Evolutionary conservation across 2,797 vertebrate species (phyloP).

Genomic region (Enteromius trimaculatus): DNA sequence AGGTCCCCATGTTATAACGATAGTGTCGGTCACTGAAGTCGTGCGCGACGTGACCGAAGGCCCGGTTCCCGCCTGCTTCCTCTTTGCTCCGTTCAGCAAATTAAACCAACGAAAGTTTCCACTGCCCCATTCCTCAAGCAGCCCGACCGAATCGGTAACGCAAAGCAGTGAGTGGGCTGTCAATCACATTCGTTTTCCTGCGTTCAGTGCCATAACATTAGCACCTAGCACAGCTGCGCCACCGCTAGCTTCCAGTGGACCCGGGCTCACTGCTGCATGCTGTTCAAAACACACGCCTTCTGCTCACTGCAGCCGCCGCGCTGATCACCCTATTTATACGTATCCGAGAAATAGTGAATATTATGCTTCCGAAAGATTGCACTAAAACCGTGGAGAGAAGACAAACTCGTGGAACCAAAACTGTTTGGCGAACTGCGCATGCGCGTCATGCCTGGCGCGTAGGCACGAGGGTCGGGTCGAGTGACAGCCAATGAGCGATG

Average conservation of each 20-base stretch:
- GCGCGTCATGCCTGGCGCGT: conserved; percentile 53
- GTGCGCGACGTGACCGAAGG: conserved; percentile 25
- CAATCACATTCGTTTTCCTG: conserved; percentile 23
- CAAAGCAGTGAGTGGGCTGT: not conserved
- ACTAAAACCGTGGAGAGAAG: conserved; percentile 52
- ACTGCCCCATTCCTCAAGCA: not conserved
- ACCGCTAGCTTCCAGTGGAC: not conserved
- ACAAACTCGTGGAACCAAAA: conserved; percentile 76
- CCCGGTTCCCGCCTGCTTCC: conserved; percentile 1
- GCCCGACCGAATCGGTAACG: not conserved
- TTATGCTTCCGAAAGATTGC: not conserved
- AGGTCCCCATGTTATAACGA: conserved; percentile 10
- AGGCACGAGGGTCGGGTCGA: conserved; percentile 40
- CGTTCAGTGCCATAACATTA: conserved; percentile 38
- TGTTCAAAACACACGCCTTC: not conserved
- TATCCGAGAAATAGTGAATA: not conserved
- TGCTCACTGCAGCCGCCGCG: not conserved
- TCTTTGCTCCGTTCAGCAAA: not conserved
- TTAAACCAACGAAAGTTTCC: conserved; percentile 7
- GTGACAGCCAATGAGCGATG: conserved; percentile 41
- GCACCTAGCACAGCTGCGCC: conserved; percentile 34
- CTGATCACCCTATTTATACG: not conserved
- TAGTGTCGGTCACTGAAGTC: conserved; percentile 25
- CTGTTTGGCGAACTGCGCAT: conserved; percentile 64
- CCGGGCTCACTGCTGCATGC: conserved; percentile 14